phyloP scores from a whole-genome alignment of 1,140 invertebrate species.

The Brachionus calyciflorus region DNA sequence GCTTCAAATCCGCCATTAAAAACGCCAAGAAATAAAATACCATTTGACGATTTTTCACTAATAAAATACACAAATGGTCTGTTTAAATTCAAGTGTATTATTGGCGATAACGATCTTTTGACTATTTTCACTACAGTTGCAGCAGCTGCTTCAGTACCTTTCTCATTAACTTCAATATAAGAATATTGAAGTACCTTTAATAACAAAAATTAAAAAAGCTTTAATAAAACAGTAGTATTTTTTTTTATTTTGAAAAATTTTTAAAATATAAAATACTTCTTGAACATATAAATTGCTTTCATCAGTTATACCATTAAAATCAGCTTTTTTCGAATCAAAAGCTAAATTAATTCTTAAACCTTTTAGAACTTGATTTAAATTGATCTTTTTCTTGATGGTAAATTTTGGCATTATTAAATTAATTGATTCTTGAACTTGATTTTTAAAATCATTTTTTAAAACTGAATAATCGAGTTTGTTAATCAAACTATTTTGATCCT shows the following conservation, averaged over 20 bases:
- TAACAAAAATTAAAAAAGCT: neutral
- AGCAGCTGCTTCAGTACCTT: conserved; percentile 40
- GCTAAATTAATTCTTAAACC: neutral
- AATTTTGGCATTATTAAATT: conserved; percentile 15
- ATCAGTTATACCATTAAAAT: neutral
- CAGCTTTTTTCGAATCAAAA: conserved; percentile 2
- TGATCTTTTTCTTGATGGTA: conserved; percentile 6
- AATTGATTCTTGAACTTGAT: neutral
- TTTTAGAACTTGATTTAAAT: conserved; percentile 14
- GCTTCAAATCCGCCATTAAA: neutral
- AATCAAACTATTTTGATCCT: neutral
- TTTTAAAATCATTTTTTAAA: neutral
- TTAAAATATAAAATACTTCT: conserved; percentile 1
- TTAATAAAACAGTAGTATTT: too few relatives aligned
- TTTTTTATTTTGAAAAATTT: neutral
- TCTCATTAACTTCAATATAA: conserved; percentile 32
- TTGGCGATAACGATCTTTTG: conserved; percentile 3
- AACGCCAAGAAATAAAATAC: neutral
- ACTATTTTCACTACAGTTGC: conserved; percentile 35
- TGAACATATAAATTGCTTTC: neutral
- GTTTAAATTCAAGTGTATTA: neutral
- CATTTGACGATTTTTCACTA: neutral
- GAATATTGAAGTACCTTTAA: conserved; percentile 20
- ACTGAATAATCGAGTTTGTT: neutral
- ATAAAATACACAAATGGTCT: conserved; percentile 34